Evolutionary conservation across 2,888 invertebrate genomes (phyloP).

Genomic region (Tetrapedia diversipes): DNA sequence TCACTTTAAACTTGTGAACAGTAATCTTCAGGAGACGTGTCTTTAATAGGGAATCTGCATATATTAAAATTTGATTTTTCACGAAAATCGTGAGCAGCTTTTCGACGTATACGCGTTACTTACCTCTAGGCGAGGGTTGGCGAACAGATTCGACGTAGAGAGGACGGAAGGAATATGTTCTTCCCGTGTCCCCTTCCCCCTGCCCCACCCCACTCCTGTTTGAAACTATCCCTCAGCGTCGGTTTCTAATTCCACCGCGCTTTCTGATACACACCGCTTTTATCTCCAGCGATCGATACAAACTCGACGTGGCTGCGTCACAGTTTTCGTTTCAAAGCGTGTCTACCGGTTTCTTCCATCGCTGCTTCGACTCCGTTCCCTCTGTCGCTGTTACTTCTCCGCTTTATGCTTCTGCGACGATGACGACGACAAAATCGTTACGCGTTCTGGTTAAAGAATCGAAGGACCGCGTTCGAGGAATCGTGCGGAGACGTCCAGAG

Average conservation of each 20-base stretch:
- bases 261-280: slow-evolving; percentile 47
- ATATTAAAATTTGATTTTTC: too few relatives aligned
- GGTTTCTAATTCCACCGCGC: slow-evolving; percentile 55
- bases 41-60: too few relatives aligned
- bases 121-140: too few relatives aligned
- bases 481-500: slow-evolving; percentile 11
- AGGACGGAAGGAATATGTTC: slow-evolving; percentile 24
- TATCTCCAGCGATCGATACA: slow-evolving; percentile 54
- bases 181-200: neutral
- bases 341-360: slow-evolving; percentile 6
- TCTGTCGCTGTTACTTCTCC: neutral
- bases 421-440: slow-evolving; percentile 21
- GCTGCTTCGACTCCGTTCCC: neutral
- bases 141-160: neutral
- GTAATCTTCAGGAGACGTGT: too few relatives aligned
- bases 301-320: slow-evolving; percentile 34
- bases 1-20: too few relatives aligned
- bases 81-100: too few relatives aligned
- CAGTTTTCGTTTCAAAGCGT: slow-evolving; percentile 48
- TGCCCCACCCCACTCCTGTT: too few relatives aligned
- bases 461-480: slow-evolving; percentile 12
- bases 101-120: too few relatives aligned
- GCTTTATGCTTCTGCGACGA: neutral
- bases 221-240: slow-evolving; percentile 5
- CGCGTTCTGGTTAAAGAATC: slow-evolving; percentile 33